Evolutionary conservation across 2,888 invertebrate genomes (phyloP).

Genomic region (Tachystola acroxantha): DNA sequence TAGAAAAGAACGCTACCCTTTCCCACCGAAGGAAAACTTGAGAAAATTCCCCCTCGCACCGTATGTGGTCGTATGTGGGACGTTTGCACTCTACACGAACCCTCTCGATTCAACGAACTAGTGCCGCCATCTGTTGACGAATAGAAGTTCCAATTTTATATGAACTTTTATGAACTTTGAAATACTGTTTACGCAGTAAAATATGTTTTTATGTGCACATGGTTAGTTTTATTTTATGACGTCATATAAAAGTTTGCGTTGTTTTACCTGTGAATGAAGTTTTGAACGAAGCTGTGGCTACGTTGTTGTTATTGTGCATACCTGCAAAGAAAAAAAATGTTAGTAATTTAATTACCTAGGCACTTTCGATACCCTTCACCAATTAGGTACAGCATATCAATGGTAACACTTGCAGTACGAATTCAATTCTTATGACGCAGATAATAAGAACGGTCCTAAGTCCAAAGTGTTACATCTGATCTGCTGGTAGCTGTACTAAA

Average conservation of each 20-base stretch:
- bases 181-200: neutral
- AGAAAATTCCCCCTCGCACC: constrained; percentile 47
- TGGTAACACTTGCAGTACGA: too few species aligned
- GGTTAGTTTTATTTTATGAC: too few species aligned
- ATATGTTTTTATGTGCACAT: neutral
- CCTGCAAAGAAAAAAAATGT: too few species aligned
- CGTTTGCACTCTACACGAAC: constrained; percentile 27
- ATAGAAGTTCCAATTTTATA: constrained; percentile 40
- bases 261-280: constrained; percentile 13
- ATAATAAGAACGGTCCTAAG: too few species aligned
- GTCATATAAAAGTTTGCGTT: neutral
- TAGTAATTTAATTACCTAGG: too few species aligned
- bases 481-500: too few species aligned
- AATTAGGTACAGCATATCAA: too few species aligned
- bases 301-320: constrained; percentile 13
- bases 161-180: constrained; percentile 18
- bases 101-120: constrained; percentile 16
- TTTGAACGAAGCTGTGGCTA: too few species aligned
- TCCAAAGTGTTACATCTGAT: too few species aligned
- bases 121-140: constrained; percentile 30
- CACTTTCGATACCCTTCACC: too few species aligned
- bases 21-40: constrained; percentile 51
- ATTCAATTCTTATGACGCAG: too few species aligned
- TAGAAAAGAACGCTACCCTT: constrained; percentile 43
- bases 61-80: constrained; percentile 44